Base-by-base conservation (phyloP, 2,113 vertebrate species). In the Cyprinodon tularosa region DNA sequence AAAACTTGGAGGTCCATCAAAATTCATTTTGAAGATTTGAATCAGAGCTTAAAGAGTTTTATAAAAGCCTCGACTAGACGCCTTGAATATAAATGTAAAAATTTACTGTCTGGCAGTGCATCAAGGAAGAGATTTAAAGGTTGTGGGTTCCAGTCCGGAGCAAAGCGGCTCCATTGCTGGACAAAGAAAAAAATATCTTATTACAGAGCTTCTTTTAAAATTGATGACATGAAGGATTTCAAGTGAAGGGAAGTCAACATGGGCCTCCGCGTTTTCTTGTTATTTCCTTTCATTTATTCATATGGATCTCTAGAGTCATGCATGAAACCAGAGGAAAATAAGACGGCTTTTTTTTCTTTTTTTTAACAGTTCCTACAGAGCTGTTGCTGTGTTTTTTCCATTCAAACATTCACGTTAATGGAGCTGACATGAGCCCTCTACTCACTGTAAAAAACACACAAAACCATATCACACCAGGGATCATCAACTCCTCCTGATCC, bases 91-190 rank as follows among this genome's bases (percentile, higher is more conserved):
- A 66, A 87, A 84, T 78, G 57, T n/a, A 39, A 61, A 84, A 76
- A 72, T 74, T 69, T 45, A 76, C 67, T 38, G 20, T 37, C 60
- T 38, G 63, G 47, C 11, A 4, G 66, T 4, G 29, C 57, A 65
- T 84, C 74, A 82, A 68, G 71, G 69, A 20, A 11, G 50, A 64
- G 38, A 66, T 77, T 78, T 84, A 38, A 84, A 62, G 67, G 76
- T 45, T 84, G n/a, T 12, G 12, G 57, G 75, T 83, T 86, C 74
- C 78, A 73, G 68, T 83, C 68, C 63, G 20, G 80, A 87, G 84
- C 36, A 83, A 79, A 86, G 67, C 0, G 13, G n/a, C 42, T 63
- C n/a, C 64, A 71, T 81, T 80, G 63, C 42, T 12, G 2, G 40
- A 77, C 29, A 77, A 62, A 68, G 73, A 64, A 71, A 77, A 64